Base-by-base conservation (phyloP, 2,888 invertebrate genomes). In the Dexiosoma caninum region DNA sequence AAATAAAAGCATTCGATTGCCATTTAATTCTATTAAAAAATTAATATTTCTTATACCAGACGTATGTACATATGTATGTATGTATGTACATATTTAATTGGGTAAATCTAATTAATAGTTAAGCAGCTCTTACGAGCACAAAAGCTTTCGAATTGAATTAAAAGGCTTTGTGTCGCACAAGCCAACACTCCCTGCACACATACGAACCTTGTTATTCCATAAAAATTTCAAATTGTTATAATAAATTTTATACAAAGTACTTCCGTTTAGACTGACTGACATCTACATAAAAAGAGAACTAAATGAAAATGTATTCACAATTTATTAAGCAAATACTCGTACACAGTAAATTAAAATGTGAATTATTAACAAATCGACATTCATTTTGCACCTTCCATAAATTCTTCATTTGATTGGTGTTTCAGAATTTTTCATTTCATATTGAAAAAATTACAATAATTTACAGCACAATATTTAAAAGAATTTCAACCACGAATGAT, bases 11-110 rank as follows among this genome's bases (percentile, higher is more conserved):
- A n/a, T 9, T 27, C 6, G 6, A 27, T n/a, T n/a, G n/a, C n/a
- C n/a, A n/a, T n/a, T n/a, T n/a, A n/a, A n/a, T n/a, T n/a, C n/a
- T n/a, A n/a, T n/a, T n/a, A n/a, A n/a, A n/a, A n/a, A n/a, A n/a
- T n/a, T n/a, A n/a, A n/a, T n/a, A n/a, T n/a, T n/a, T n/a, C n/a
- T n/a, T n/a, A n/a, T n/a, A n/a, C n/a, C n/a, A n/a, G n/a, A n/a
- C n/a, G n/a, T n/a, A n/a, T n/a, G n/a, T n/a, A n/a, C n/a, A n/a
- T n/a, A n/a, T n/a, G n/a, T n/a, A n/a, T n/a, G n/a, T n/a, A n/a
- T n/a, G n/a, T n/a, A n/a, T n/a, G n/a, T 27, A 75, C 64, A 80
- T 80, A 60, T 23, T 70, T 75, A 80, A 80, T 80, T 59, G 75
- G 35, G 3, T 12, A 64, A 35, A 40, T 16, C 21, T 19, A 10